Evolutionary conservation across 1,140 invertebrate species (phyloP), one percentile per base, ranked within the genome.

Genomic region (Conus betulinus): DNA sequence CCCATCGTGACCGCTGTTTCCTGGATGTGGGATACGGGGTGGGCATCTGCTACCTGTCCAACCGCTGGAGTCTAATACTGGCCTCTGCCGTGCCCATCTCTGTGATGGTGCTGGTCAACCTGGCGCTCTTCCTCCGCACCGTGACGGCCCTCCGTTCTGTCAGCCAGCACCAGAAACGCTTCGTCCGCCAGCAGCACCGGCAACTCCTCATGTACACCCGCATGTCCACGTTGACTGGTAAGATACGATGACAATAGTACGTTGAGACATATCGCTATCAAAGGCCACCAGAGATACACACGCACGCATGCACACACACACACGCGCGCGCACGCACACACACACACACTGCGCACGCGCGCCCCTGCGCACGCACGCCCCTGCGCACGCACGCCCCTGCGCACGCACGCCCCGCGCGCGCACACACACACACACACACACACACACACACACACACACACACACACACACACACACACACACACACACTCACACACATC

Each of bases 131-230:
- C 67, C 23, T 87, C 71, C 7, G n/a, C 23, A 27, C 39, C 85
- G 52, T 55, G 79, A 10, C 10, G 4, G 79, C 5, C 51, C 51
- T 53, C 8, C 27, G 27, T 17, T 6, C 39, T 8, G 17, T 53
- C 0, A 81, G 39, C 20, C 79, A 13, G 10, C 6, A 20, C 23
- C 5, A 20, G 10, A 27, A 71, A 39, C 11, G 27, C n/a, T 39
- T 15, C 27, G 20, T 53, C 7, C 27, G 55, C 10, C 83, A 63
- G 0, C 55, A 71, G 17, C 67, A 74, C 23, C 60, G 27, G 25
- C 55, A 71, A 23, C 15, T 88, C 20, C 20, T 52, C 67, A 90
- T 96, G 8, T 96, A 96, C 93, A 89, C 96, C 15, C 96, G 96
- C 87, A 91, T 96, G 4, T 95, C 94, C 13, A 89, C 95, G 0